phyloP scores from a whole-genome alignment of 2,888 invertebrate genomes.

The Leptopilina syphax region DNA sequence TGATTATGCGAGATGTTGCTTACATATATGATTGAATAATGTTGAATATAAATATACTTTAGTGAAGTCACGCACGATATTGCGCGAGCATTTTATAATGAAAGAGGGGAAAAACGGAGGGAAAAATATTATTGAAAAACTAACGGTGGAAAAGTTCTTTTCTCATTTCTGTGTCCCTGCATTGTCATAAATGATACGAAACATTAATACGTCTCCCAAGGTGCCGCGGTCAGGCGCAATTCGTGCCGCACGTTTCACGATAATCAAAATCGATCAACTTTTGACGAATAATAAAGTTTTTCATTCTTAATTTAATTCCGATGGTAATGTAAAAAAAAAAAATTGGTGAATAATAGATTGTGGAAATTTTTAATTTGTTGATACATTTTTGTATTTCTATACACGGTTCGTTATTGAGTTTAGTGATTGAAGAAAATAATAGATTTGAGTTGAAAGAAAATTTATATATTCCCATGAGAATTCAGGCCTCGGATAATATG shows the following conservation, averaged over 20 bases:
- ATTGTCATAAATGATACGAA: not conserved
- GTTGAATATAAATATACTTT: constrained; percentile 8
- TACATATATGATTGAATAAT: constrained; percentile 21
- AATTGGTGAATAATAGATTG: not conserved
- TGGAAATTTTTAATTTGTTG: not conserved
- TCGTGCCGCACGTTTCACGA: constrained; percentile 34
- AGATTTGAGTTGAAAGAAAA: too few relatives aligned
- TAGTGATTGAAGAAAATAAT: too few relatives aligned
- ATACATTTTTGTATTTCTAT: too few relatives aligned
- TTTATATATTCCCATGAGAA: too few relatives aligned
- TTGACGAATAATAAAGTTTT: constrained; percentile 23
- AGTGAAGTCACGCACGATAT: constrained; percentile 38
- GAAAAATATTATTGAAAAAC: constrained; percentile 13
- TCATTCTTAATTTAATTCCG: not conserved
- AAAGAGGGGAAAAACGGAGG: not conserved
- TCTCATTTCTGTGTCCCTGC: constrained; percentile 11
- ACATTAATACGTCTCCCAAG: constrained; percentile 1
- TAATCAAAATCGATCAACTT: constrained; percentile 25
- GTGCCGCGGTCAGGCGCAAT: not conserved
- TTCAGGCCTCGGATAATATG: too few relatives aligned
- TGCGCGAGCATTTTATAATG: constrained; percentile 23
- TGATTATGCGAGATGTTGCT: constrained; percentile 20
- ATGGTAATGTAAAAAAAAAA: not conserved
- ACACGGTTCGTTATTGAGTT: too few relatives aligned
- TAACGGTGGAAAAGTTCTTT: constrained; percentile 5